Conservation (phyloP, 2,888 invertebrate genomes). For the Mamestra brassicae region DNA sequence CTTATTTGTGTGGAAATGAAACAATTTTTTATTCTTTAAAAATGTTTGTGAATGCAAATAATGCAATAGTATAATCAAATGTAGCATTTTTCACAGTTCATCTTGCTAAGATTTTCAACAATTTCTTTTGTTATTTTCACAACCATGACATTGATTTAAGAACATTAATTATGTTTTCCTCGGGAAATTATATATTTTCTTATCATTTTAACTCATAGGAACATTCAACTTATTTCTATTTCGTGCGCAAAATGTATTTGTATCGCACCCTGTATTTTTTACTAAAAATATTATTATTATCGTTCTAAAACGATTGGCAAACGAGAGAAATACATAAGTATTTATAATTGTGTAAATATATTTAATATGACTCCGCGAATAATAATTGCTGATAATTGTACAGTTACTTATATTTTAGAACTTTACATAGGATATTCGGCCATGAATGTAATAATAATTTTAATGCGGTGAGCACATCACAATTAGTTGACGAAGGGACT, state of each 20-base stretch:
- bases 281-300: slow-evolving; percentile 42
- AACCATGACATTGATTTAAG: slow-evolving; percentile 71
- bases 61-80: slow-evolving; percentile 22
- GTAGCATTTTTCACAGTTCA: not conserved
- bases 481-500: slow-evolving; percentile 80
- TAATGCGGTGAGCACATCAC: slow-evolving; percentile 81
- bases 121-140: slow-evolving; percentile 51
- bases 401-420: slow-evolving; percentile 83
- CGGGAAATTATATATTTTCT: slow-evolving; percentile 22
- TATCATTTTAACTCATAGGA: slow-evolving; percentile 13
- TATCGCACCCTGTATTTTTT: slow-evolving; percentile 23
- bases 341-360: slow-evolving; percentile 83
- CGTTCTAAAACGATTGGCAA: slow-evolving; percentile 58
- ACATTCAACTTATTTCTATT: slow-evolving; percentile 18
- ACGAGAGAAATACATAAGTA: slow-evolving; percentile 72
- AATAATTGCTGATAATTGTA: slow-evolving; percentile 83
- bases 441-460: slow-evolving; percentile 82
- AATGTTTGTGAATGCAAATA: slow-evolving; percentile 25
- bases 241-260: slow-evolving; percentile 42
- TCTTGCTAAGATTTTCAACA: slow-evolving; percentile 25
- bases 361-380: slow-evolving; percentile 79
- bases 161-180: slow-evolving; percentile 41
- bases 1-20: slow-evolving; percentile 22
- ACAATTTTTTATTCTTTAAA: not conserved
- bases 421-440: slow-evolving; percentile 82